phyloP scores from a whole-genome alignment of 2,888 invertebrate genomes.

The Endotricha flammealis region DNA sequence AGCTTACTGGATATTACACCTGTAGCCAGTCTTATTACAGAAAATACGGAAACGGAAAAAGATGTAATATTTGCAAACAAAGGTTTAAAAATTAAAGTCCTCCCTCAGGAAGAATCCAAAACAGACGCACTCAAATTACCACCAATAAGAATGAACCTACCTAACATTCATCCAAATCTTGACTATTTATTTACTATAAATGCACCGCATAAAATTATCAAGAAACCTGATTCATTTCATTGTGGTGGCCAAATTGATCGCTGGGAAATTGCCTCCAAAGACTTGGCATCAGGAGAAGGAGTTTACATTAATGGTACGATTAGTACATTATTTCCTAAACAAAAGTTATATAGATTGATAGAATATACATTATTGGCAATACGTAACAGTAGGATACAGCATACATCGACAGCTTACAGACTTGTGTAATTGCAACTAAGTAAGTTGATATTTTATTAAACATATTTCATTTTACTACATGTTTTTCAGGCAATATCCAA shows the following conservation, averaged over 20 bases:
- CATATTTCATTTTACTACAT: too few relatives aligned
- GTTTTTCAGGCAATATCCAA: constrained; percentile 2
- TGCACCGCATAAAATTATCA: constrained; percentile 19
- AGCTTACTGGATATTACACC: constrained; percentile 42
- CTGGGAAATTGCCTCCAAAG: constrained; percentile 43
- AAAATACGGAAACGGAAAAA: constrained; percentile 22
- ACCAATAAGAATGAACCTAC: constrained; percentile 42
- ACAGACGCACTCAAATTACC: constrained; percentile 48
- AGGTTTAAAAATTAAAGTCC: constrained; percentile 40
- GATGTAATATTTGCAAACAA: constrained; percentile 40
- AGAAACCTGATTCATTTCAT: constrained; percentile 26
- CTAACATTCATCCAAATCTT: constrained; percentile 40
- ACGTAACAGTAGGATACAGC: too few relatives aligned
- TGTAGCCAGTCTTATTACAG: constrained; percentile 19
- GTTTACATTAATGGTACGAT: constrained; percentile 34
- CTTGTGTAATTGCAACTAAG: too few relatives aligned
- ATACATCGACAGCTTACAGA: too few relatives aligned
- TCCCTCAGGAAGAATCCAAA: constrained; percentile 24
- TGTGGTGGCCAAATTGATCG: constrained; percentile 33
- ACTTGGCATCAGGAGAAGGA: constrained; percentile 57
- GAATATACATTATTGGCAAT: too few relatives aligned
- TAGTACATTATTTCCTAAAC: constrained; percentile 31
- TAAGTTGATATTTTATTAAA: too few relatives aligned
- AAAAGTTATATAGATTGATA: constrained; percentile 6
- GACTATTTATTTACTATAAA: constrained; percentile 45